These are phyloP conservation scores for Acleris holmiana DNA, from an alignment of 2,888 invertebrate species.

Conservation along the genomic window DNA sequence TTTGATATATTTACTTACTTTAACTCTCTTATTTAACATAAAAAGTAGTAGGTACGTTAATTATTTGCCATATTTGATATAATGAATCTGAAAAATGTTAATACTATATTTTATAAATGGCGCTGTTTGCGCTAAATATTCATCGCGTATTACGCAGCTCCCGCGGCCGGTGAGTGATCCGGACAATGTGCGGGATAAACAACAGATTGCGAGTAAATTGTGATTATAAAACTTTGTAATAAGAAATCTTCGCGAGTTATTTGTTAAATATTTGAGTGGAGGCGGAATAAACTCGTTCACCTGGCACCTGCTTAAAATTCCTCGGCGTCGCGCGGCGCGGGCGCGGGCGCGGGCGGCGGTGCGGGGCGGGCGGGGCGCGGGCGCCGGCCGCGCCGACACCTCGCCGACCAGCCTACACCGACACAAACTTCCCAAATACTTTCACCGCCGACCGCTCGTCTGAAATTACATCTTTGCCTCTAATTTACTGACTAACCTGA, in stretches of 20 bases:
- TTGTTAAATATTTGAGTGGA: slow-evolving; percentile 65
- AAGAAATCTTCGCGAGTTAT: slow-evolving; percentile 60
- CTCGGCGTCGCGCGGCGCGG: slow-evolving; percentile 60
- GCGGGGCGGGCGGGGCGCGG: slow-evolving; percentile 51
- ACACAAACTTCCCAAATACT: slow-evolving; percentile 59
- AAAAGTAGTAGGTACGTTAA: no score
- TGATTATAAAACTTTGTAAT: slow-evolving; percentile 51
- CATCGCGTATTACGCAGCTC: slow-evolving; percentile 17
- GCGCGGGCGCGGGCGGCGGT: slow-evolving; percentile 60
- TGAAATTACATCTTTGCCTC: slow-evolving; percentile 29
- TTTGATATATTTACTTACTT: slow-evolving; percentile 27
- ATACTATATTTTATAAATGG: slow-evolving; percentile 13
- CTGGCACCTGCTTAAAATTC: slow-evolving; percentile 76
- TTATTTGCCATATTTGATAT: background rate
- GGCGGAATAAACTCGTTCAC: slow-evolving; percentile 67
- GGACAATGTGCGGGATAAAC: slow-evolving; percentile 26
- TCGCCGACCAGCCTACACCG: slow-evolving; percentile 59
- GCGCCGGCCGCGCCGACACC: slow-evolving; percentile 61
- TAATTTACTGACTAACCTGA: slow-evolving; percentile 27
- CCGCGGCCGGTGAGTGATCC: slow-evolving; percentile 25
- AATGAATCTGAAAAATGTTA: background rate
- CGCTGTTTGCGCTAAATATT: slow-evolving; percentile 12
- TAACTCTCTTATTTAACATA: background rate
- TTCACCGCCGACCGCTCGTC: slow-evolving; percentile 44
- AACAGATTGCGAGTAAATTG: slow-evolving; percentile 38